phyloP scores from a whole-genome alignment of 2,888 invertebrate genomes.

The Cephus nigrinus region DNA sequence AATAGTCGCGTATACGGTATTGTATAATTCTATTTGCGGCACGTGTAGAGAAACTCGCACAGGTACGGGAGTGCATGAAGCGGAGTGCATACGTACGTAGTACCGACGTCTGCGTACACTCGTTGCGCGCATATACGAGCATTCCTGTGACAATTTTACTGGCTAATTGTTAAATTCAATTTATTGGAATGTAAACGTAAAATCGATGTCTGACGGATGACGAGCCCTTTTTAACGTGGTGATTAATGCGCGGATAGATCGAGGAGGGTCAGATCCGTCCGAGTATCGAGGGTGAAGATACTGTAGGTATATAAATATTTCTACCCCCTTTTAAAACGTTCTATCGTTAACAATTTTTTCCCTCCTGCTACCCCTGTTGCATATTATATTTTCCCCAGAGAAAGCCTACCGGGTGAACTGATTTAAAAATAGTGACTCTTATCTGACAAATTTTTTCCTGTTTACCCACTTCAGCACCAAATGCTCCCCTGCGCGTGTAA shows the following conservation, averaged over 20 bases:
- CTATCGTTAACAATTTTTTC: neutral
- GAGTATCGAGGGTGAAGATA: too few species aligned
- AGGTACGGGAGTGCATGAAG: constrained; percentile 3
- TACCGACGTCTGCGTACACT: neutral
- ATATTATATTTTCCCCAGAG: neutral
- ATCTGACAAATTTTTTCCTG: neutral
- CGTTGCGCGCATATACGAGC: constrained; percentile 2
- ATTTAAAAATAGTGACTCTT: neutral
- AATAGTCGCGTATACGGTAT: constrained; percentile 40
- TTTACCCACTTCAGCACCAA: neutral
- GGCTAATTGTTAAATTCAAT: constrained; percentile 46
- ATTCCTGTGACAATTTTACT: constrained; percentile 29
- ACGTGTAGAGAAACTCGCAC: constrained; percentile 8
- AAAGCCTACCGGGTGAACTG: too few species aligned
- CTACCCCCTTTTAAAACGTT: neutral
- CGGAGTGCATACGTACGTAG: constrained; percentile 11
- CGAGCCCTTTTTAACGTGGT: neutral
- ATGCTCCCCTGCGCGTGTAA: neutral
- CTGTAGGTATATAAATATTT: neutral
- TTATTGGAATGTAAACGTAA: constrained; percentile 48
- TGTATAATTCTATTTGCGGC: constrained; percentile 45
- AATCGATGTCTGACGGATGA: constrained; percentile 22
- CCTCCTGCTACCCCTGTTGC: neutral
- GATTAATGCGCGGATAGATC: neutral
- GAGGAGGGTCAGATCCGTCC: too few species aligned